These are phyloP conservation scores for Andrena hattorfiana DNA, from an alignment of 2,888 invertebrate genomes.

Conservation along the genomic window DNA sequence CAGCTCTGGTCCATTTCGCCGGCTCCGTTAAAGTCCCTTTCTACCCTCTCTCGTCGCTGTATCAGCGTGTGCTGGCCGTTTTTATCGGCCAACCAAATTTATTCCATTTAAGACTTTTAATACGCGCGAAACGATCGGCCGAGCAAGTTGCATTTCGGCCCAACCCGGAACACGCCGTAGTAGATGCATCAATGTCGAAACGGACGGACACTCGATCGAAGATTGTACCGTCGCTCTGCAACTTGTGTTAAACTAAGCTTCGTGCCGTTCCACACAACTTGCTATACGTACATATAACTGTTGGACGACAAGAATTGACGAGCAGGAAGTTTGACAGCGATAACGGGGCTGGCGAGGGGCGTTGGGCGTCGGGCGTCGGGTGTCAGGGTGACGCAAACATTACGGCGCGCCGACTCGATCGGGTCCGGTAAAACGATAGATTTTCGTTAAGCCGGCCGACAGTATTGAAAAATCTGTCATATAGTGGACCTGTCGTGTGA, in stretches of 20 bases:
- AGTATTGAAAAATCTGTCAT: background rate
- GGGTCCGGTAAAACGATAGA: background rate
- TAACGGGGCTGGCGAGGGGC: conserved; percentile 30
- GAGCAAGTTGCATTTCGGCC: background rate
- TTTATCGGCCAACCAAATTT: conserved; percentile 8
- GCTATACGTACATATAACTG: conserved; percentile 7
- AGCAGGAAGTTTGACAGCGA: conserved; percentile 45
- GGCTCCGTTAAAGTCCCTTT: conserved; percentile 4
- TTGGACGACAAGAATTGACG: conserved; percentile 34
- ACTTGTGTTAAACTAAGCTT: conserved; percentile 31
- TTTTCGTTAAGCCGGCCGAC: background rate
- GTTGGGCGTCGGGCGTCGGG: background rate
- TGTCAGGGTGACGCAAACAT: background rate
- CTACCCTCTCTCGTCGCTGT: background rate
- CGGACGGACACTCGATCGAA: conserved; percentile 43
- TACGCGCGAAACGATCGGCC: background rate
- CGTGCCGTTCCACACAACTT: background rate
- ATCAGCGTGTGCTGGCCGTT: conserved; percentile 2
- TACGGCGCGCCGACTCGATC: background rate
- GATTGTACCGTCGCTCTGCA: conserved; percentile 15
- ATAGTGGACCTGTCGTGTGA: background rate
- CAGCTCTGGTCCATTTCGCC: background rate
- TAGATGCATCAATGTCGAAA: conserved; percentile 44
- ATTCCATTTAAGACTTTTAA: conserved; percentile 23
- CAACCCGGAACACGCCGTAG: background rate